Evolutionary conservation across 2,113 vertebrate species (phyloP), one percentile per base, ranked within the genome.

Genomic region (Electrona antarctica): DNA sequence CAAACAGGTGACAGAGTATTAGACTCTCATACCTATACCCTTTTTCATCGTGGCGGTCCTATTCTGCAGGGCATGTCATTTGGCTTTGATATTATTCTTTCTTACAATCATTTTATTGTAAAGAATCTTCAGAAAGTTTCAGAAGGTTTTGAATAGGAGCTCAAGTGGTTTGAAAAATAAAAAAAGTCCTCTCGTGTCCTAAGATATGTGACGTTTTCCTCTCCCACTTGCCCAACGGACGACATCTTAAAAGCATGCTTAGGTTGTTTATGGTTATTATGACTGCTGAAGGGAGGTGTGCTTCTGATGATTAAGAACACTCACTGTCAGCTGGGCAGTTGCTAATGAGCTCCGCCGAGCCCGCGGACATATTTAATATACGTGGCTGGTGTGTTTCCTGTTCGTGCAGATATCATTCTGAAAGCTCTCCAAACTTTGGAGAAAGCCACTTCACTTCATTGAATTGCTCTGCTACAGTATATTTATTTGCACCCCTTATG

Each of bases 401-500:
- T 58, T 12, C n/a, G 12, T 63, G 49, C 21, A 0, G 21, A 21
- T 46, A 81, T 65, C 67, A 60, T 71, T 78, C 65, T 4, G 12
- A 64, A 49, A 74, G 67, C n/a, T 64, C 3, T 14, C 10, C 8
- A 66, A 60, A 46, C 55, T 54, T 54, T 60, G 29, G 11, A 67
- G 8, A n/a, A n/a, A 51, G 8, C 7, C n/a, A 45, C 29, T 63
- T 61, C 65, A 77, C 73, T 79, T 60, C 63, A 21, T 28, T 62
- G 71, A 64, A 74, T 64, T 73, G 64, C 62, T 54, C 72, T 46
- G 46, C 62, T 67, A 67, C 74, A 48, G 15, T 9, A 0, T 63
- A 4, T 79, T 60, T 81, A 78, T 86, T 80, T 87, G 73, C 78
- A 80, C 78, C 63, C 63, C 76, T 76, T 74, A 64, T 60, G 67